Base-by-base conservation (phyloP, 2,113 vertebrate species). In the Brachionichthys hirsutus region DNA sequence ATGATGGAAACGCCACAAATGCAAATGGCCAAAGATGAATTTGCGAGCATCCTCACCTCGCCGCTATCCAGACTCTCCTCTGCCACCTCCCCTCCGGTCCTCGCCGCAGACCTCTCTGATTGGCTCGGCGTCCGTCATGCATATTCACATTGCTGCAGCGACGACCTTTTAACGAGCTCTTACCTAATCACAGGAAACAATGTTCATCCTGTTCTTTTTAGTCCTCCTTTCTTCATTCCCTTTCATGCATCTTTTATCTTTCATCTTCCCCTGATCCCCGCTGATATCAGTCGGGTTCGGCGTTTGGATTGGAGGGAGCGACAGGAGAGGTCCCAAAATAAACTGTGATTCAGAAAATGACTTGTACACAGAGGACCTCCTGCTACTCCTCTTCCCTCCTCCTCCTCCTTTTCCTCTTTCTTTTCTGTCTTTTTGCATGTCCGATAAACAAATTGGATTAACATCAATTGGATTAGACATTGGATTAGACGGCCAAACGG, bases 381-480 rank as follows among this genome's bases (percentile, higher is more conserved):
- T 30, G 1, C 84, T 85, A 92, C 94, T 93, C 91, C 90, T 89
- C 92, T 92, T 92, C 94, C 73, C 70, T 69, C 79, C 48, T 62
- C 49, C 43, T 54, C 48, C 65, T 64, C 63, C 48, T 30, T 30
- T 30, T 8, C 24, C 5, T 62, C 49, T 62, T 70, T 51, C 47
- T 24, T 40, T 40, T 55, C 20, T 2, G 54, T 48, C 65, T 81
- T 82, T 86, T 94, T 94, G 94, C 94, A 94, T 94, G 92, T 95
- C 93, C 89, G 93, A 95, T 97, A 92, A 92, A 94, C 94, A 97
- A 97, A 98, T 97, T 98, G 95, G 95, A 98, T 98, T 96, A 98
- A 90, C 92, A 92, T 92, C 92, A 92, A 95, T 97, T 95, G 94
- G 94, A 98, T 98, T 97, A 96, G 95, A 96, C 92, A 95, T 97